Evolutionary conservation across 2,888 invertebrate genomes (phyloP).

Genomic region (Ectemnius continuus): DNA sequence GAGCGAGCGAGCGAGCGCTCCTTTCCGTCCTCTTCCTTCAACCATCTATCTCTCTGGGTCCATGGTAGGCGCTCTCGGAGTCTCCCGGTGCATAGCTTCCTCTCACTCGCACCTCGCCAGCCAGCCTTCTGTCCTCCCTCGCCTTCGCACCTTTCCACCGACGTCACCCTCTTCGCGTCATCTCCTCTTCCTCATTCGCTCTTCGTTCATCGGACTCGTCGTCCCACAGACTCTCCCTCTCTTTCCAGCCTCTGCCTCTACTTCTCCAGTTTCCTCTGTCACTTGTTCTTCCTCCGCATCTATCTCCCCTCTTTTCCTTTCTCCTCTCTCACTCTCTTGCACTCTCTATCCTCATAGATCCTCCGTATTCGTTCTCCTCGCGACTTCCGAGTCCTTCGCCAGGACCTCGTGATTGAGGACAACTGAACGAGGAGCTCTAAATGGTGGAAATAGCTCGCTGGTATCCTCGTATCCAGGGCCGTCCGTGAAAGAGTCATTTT

Average conservation of each 20-base stretch:
- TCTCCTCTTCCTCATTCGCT: slow-evolving; percentile 52
- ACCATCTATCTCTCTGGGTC: slow-evolving; percentile 37
- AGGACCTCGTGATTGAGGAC: slow-evolving; percentile 41
- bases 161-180: slow-evolving; percentile 56
- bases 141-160: slow-evolving; percentile 60
- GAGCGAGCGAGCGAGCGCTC: slow-evolving; percentile 55
- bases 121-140: slow-evolving; percentile 56
- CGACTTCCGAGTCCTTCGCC: slow-evolving; percentile 55
- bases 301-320: slow-evolving; percentile 51
- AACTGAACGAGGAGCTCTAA: neutral
- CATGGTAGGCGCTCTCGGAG: neutral
- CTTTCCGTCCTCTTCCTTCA: slow-evolving; percentile 41
- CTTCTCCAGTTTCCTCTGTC: slow-evolving; percentile 30
- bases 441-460: neutral
- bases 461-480: neutral
- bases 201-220: slow-evolving; percentile 25
- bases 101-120: slow-evolving; percentile 29
- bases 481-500: slow-evolving; percentile 6
- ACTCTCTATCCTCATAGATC: slow-evolving; percentile 29
- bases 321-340: slow-evolving; percentile 58
- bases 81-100: neutral
- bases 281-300: neutral
- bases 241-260: slow-evolving; percentile 17
- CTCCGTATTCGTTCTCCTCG: slow-evolving; percentile 6
- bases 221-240: slow-evolving; percentile 25